Percentiles rank a stretch among this genome's conserved stretches.
Conservation (phyloP, 2,113 vertebrate species). For the Protomyctophum bolini region DNA sequence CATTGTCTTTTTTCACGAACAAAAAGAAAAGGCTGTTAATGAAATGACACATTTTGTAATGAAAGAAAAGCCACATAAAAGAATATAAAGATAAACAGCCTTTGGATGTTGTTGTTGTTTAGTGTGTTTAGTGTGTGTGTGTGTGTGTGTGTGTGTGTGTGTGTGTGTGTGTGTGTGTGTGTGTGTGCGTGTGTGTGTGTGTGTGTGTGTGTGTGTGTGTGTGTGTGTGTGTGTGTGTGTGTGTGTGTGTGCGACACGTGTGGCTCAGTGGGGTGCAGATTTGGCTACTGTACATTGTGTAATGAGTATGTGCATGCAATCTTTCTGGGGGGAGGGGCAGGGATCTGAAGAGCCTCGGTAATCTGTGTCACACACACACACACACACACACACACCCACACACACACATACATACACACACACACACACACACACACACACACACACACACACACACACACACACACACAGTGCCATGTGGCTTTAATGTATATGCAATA, state of each 20-base stretch:
- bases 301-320: constrained; percentile 27
- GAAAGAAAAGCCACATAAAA: constrained; percentile 17
- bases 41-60: constrained; percentile 70
- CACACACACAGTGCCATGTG: not conserved
- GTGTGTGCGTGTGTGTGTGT: not conserved
- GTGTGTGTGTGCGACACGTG: constrained; percentile 58
- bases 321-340: not conserved
- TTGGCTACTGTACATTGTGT: constrained; percentile 57
- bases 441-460: not conserved
- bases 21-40: constrained; percentile 72
- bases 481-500: no score
- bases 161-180: not conserved
- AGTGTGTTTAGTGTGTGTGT: not conserved
- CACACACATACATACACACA: not conserved
- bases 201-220: constrained; percentile 43
- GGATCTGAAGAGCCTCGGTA: constrained; percentile 38
- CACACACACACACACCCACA: no score
- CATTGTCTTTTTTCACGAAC: constrained; percentile 58
- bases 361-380: constrained; percentile 42
- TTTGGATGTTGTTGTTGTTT: not conserved
- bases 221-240: constrained; percentile 19
- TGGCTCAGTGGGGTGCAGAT: constrained; percentile 61
- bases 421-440: not conserved
- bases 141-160: not conserved
- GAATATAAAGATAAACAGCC: no score